phyloP scores from a whole-genome alignment of 2,888 invertebrate genomes.

The Vesta saturnalis region DNA sequence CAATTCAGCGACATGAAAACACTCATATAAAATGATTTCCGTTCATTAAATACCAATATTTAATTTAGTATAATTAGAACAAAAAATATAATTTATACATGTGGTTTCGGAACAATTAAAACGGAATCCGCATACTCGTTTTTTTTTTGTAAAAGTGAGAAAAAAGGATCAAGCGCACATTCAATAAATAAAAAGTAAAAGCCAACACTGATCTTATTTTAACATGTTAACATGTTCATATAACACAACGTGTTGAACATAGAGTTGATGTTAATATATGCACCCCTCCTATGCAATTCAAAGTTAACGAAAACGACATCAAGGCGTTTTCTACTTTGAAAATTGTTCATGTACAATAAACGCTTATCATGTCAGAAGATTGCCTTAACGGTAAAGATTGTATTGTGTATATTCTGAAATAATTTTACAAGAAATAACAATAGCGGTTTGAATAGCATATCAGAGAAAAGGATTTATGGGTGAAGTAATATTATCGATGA shows the following conservation, averaged over 20 bases:
- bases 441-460: conserved; percentile 9
- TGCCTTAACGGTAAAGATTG: conserved; percentile 20
- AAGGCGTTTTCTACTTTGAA: conserved; percentile 24
- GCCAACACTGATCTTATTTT: not conserved
- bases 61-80: not conserved
- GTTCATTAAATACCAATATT: not conserved
- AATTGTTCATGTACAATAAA: conserved; percentile 31
- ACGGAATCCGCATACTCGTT: not conserved
- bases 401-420: conserved; percentile 18
- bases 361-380: conserved; percentile 26
- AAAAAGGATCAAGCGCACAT: not conserved
- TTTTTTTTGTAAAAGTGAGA: not conserved
- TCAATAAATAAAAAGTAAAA: not conserved
- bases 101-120: not conserved
- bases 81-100: not conserved
- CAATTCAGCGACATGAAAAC: conserved; percentile 13
- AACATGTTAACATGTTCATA: conserved; percentile 13
- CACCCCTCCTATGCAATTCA: conserved; percentile 35
- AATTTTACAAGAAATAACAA: conserved; percentile 21
- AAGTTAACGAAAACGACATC: conserved; percentile 32
- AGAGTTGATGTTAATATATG: conserved; percentile 29
- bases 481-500: conserved; percentile 7
- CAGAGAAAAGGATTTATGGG: conserved; percentile 8
- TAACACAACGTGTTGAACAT: conserved; percentile 15
- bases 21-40: not conserved